Base-by-base conservation (phyloP, 2,797 vertebrate species). In the Chlorospingus flavigularis region DNA sequence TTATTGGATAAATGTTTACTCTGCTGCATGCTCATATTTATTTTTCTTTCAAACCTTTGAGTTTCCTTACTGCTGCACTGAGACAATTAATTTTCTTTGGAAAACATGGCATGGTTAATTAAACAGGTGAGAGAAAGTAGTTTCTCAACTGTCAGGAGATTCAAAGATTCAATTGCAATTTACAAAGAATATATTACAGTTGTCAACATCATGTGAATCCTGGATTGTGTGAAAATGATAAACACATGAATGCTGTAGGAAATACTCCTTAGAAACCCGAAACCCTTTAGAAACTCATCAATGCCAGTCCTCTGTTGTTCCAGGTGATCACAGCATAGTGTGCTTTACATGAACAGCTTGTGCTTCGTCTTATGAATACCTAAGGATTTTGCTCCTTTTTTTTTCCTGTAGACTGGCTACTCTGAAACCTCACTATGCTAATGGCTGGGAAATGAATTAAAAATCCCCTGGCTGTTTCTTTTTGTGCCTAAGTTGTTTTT, bases 21-120 rank as follows among this genome's bases (percentile, higher is more conserved):
- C 85, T 96, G 77, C 81, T 78, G 33, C 6, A 2, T 57, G 40
- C 72, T 75, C 31, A 4, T 86, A 85, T 91, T 93, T 92, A 73
- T 90, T 94, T 92, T 92, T 94, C 76, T 96, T 88, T 85, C 30
- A 1, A 93, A 92, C 75, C 75, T 96, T 93, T 96, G 83, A 93
- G 77, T 90, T 79, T 95, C 73, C 89, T 94, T 86, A 88, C 82
- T 88, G 79, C 77, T 87, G 95, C 82, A 62, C 47, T 47, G 61
- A 97, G 88, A 88, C 91, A 94, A 93, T 86, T 95, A 92, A 86
- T 90, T 94, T 90, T 96, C 94, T 95, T 96, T 70, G 88, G 96
- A 96, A 96, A 96, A 91, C 78, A 86, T 86, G 89, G 81, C 85
- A 87, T 88, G 90, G 95, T 86, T 94, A 95, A 97, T 97, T 97